Conservation (phyloP, 2,888 invertebrate species). For the Molorchus minor region DNA sequence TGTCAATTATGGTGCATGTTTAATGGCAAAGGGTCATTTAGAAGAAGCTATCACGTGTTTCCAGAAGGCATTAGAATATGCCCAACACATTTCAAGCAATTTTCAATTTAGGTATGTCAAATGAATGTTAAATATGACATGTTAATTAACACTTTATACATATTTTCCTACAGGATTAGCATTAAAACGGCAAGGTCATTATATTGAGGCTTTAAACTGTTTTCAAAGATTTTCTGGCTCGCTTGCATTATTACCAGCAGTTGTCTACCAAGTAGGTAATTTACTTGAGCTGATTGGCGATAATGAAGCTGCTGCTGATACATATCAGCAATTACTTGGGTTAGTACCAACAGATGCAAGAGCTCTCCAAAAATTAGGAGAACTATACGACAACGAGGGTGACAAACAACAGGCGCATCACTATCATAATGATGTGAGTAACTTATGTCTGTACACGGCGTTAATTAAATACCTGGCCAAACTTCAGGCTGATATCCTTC, state of each 20-base stretch:
- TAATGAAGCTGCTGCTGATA: slow-evolving; percentile 71
- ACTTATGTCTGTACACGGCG: no score
- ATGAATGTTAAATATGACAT: not conserved
- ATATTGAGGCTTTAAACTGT: slow-evolving; percentile 79
- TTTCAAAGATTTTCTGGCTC: slow-evolving; percentile 76
- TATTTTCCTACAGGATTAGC: slow-evolving; percentile 67
- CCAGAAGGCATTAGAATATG: slow-evolving; percentile 79
- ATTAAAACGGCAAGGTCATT: slow-evolving; percentile 74
- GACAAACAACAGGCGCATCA: slow-evolving; percentile 92
- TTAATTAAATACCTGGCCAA: no score
- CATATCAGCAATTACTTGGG: slow-evolving; percentile 79
- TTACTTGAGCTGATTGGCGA: slow-evolving; percentile 76
- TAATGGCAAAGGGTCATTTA: slow-evolving; percentile 73
- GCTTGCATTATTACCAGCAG: slow-evolving; percentile 68
- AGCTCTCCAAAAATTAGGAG: slow-evolving; percentile 87
- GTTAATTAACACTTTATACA: not conserved
- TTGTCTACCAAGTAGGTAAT: slow-evolving; percentile 78
- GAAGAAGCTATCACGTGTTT: slow-evolving; percentile 78
- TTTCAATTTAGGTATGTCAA: slow-evolving; percentile 79
- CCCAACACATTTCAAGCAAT: no score
- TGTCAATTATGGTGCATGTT: slow-evolving; percentile 86
- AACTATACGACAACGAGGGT: slow-evolving; percentile 87
- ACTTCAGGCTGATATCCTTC: no score
- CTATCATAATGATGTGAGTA: slow-evolving; percentile 80
- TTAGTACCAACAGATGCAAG: slow-evolving; percentile 90